A percentile compares a stretch with the other conserved stretches of the same genome.
These are phyloP conservation scores for Hypercompe scribonia DNA, from an alignment of 2,888 invertebrate genomes.

Conservation along the genomic window DNA sequence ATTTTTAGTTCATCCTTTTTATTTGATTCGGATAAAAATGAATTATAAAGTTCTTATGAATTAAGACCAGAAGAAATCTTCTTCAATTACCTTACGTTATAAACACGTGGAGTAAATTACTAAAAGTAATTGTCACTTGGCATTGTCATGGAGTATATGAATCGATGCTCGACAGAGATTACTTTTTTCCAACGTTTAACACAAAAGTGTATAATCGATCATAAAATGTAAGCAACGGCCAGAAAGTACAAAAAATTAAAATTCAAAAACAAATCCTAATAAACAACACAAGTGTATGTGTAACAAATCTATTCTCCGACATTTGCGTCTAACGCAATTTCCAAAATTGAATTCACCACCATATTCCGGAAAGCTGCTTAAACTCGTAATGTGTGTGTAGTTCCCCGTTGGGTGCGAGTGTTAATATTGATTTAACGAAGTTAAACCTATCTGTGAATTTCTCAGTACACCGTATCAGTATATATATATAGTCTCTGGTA, in stretches of 20 bases:
- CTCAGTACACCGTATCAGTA: slow-evolving; percentile 8
- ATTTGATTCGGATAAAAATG: background rate
- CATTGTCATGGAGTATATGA: too few species aligned
- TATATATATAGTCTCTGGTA: slow-evolving; percentile 28
- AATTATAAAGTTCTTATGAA: background rate
- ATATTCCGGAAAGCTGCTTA: slow-evolving; percentile 16
- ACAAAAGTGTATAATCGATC: too few species aligned
- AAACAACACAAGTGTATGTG: background rate
- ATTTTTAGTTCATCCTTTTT: background rate
- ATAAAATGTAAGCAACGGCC: background rate
- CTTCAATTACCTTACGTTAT: too few species aligned
- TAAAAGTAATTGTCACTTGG: too few species aligned
- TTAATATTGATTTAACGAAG: slow-evolving; percentile 56
- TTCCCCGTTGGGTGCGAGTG: slow-evolving; percentile 43
- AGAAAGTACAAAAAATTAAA: background rate
- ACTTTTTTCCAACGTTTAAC: too few species aligned
- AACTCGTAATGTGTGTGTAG: slow-evolving; percentile 24
- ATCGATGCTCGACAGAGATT: too few species aligned
- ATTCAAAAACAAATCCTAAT: background rate
- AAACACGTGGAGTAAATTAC: too few species aligned
- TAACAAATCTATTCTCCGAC: background rate
- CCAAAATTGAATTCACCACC: slow-evolving; percentile 14
- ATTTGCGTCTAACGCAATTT: slow-evolving; percentile 11
- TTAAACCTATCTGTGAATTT: slow-evolving; percentile 44
- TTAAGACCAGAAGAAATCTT: too few species aligned